A percentile compares a stretch with the other conserved stretches of the same genome.
Conservation (phyloP, 2,797 vertebrate genomes). For the Microctenopoma lineatum region DNA sequence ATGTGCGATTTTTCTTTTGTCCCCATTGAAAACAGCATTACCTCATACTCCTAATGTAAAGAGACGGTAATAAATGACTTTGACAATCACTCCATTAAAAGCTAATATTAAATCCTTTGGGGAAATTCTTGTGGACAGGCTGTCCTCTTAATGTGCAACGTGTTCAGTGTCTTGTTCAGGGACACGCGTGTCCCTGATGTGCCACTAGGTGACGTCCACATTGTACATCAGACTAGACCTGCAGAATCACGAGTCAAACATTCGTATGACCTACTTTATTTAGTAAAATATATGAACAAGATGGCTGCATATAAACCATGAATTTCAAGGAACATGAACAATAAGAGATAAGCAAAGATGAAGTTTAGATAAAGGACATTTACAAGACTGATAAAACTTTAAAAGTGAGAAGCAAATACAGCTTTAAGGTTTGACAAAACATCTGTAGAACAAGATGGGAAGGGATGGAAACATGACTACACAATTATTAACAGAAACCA, state of each 20-base stretch:
- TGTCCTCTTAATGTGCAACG: no score
- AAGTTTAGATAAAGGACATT: constrained; percentile 7
- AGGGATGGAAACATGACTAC: neutral
- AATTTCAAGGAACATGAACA: neutral
- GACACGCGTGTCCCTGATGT: neutral
- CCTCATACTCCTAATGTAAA: no score
- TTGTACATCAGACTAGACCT: no score
- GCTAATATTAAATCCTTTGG: no score
- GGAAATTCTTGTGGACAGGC: no score
- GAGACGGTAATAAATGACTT: no score
- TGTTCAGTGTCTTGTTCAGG: no score
- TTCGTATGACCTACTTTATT: constrained; percentile 56
- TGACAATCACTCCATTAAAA: no score
- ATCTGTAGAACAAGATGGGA: neutral
- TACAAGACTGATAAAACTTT: neutral
- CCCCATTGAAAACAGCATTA: neutral
- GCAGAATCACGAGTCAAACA: neutral
- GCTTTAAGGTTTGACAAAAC: neutral
- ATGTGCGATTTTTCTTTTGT: constrained; percentile 25
- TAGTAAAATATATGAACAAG: constrained; percentile 42
- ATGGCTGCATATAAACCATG: constrained; percentile 20
- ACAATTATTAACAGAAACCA: constrained; percentile 5
- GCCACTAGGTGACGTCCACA: no score
- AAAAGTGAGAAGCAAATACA: neutral
- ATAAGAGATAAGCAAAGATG: constrained; percentile 4